Percentiles rank a stretch among this genome's conserved stretches.
Conservation (phyloP, 2,113 vertebrate genomes). For the Cavia aperea region DNA sequence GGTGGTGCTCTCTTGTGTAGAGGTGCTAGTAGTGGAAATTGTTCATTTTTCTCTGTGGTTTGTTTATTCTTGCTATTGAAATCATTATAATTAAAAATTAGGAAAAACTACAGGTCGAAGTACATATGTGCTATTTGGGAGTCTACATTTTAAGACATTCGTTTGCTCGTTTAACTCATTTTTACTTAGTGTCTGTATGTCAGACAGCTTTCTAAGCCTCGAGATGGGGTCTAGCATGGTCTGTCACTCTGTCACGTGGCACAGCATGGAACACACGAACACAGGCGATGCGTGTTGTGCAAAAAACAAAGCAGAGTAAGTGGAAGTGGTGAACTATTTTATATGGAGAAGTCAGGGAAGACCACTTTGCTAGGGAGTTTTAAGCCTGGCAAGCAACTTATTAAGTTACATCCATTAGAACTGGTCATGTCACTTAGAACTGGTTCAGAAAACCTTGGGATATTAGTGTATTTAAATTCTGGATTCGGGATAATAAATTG, state of each 20-base stretch:
- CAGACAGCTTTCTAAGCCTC: background rate
- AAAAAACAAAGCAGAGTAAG: background rate
- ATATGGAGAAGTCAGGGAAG: background rate
- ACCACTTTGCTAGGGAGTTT: background rate
- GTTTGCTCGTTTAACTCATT: background rate
- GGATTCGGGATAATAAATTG: conserved; percentile 41
- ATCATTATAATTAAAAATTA: conserved; percentile 21
- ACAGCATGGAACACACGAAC: background rate
- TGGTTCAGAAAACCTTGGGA: conserved; percentile 19
- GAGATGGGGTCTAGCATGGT: background rate
- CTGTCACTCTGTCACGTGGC: background rate
- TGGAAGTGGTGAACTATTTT: background rate
- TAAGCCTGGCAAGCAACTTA: background rate
- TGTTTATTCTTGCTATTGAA: conserved; percentile 14
- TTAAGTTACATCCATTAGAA: background rate
- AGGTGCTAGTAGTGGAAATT: background rate
- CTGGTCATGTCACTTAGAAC: background rate
- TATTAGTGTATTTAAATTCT: conserved; percentile 29
- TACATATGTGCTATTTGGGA: background rate
- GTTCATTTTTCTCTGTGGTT: conserved; percentile 21
- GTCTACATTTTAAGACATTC: background rate
- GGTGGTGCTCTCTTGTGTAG: background rate
- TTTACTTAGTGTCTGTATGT: background rate
- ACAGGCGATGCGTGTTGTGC: background rate
- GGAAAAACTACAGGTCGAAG: background rate